Base-by-base conservation (phyloP, 2,888 invertebrate genomes). In the Melikaiella ostensackeni region DNA sequence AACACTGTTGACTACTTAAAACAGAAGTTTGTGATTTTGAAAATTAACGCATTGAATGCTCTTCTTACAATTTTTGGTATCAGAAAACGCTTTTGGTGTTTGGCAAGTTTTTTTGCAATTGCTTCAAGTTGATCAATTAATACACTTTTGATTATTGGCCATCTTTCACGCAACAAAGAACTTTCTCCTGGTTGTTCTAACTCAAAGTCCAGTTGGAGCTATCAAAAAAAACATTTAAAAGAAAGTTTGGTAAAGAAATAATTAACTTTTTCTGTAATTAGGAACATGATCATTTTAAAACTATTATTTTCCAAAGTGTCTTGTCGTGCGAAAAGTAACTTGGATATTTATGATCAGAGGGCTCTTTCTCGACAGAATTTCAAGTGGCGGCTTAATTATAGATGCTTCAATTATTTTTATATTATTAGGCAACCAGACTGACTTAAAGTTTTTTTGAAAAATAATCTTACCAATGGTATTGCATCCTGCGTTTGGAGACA, bases 401-500 rank as follows among this genome's bases (percentile, higher is more conserved):
- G 19, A 50, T n/a, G 19, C 7, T 50, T n/a, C n/a, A 19, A 50
- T 50, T 50, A 50, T 50, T 50, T n/a, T 50, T 19, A n/a, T 50
- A 50, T 50, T 50, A 50, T 50, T 50, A 50, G n/a, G 46, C 46
- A 50, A 7, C 46, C 7, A 6, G 46, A n/a, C 2, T n/a, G 46
- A 50, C n/a, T n/a, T n/a, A 8, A n/a, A 50, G 50, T 50, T n/a
- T n/a, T 50, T 50, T 50, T 0, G 3, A n/a, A 35, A 42, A 42
- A n/a, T 2, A 64, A 64, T 21, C 64, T 24, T 64, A 64, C 64
- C 42, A 64, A 42, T 42, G 16, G 16, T 42, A 42, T 64, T 42
- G 42, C 64, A 24, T 64, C 27, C 42, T 64, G 64, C 1, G 42
- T 64, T 64, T 42, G 64, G 21, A 64, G 24, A 38, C 64, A 64